These are phyloP conservation scores for Mionectes olivaceus DNA, from an alignment of 2,797 vertebrate genomes.

Conservation along the genomic window DNA sequence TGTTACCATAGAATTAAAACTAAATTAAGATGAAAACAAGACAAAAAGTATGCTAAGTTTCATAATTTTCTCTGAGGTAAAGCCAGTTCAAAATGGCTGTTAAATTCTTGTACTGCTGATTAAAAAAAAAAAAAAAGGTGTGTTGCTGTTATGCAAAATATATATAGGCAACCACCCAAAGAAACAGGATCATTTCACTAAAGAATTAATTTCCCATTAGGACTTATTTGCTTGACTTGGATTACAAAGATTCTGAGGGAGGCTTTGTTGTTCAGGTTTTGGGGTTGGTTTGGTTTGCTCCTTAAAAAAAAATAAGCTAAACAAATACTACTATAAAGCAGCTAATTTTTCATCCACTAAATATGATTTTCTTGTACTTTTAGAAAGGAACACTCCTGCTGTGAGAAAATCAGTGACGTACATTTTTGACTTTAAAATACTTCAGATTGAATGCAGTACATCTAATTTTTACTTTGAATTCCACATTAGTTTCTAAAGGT, in stretches of 20 bases:
- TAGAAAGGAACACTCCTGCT: neutral
- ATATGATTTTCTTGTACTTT: neutral
- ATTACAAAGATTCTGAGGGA: neutral
- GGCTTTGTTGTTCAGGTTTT: neutral
- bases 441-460: neutral
- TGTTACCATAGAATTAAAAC: neutral
- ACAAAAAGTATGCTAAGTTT: neutral
- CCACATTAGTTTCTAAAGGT: constrained; percentile 6
- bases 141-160: neutral
- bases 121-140: neutral
- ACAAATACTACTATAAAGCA: neutral
- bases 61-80: neutral
- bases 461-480: constrained; percentile 25
- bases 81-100: neutral
- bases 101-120: neutral
- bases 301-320: neutral
- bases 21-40: neutral
- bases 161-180: neutral
- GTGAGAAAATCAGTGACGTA: constrained; percentile 7
- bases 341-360: neutral
- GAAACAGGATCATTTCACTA: neutral
- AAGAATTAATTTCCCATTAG: neutral
- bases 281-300: neutral
- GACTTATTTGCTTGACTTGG: neutral
- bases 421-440: constrained; percentile 8